phyloP scores from a whole-genome alignment of 2,797 vertebrate species.

The Adelosebastes latens region DNA sequence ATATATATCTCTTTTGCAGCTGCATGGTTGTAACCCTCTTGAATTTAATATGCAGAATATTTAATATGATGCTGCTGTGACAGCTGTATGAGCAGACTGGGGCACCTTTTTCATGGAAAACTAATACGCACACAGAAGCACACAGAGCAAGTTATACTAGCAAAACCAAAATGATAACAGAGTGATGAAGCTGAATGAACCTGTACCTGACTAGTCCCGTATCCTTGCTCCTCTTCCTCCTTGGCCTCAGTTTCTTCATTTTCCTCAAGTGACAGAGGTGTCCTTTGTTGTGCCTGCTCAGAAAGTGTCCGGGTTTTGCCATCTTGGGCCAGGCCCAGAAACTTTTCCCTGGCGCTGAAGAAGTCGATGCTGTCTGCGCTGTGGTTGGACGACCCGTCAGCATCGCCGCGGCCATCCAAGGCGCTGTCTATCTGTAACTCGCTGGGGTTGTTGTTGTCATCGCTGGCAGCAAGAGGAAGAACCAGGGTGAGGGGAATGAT shows the following conservation, averaged over 20 bases:
- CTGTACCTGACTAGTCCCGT: constrained; percentile 46
- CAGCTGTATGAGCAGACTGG: background rate
- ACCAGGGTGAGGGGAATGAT: background rate
- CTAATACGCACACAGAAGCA: background rate
- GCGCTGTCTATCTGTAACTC: background rate
- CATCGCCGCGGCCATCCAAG: constrained; percentile 34
- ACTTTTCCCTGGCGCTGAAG: constrained; percentile 94
- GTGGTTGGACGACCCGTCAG: constrained; percentile 78
- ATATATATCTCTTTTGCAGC: background rate
- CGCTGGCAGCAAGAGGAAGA: background rate
- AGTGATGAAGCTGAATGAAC: background rate
- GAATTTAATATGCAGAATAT: background rate
- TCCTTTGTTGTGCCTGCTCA: constrained; percentile 77
- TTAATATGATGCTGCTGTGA: background rate
- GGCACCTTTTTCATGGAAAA: background rate
- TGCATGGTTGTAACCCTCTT: background rate
- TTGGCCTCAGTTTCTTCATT: constrained; percentile 34
- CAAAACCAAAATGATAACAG: background rate
- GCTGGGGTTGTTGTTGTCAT: constrained; percentile 73
- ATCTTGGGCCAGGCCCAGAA: constrained; percentile 91
- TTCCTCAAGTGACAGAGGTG: constrained; percentile 49
- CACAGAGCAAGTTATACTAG: background rate
- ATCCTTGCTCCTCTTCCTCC: constrained; percentile 46
- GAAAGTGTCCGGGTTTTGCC: constrained; percentile 72
- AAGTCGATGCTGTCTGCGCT: constrained; percentile 93